Conservation (phyloP, 1,140 invertebrate genomes). For the Bombyx mori region DNA sequence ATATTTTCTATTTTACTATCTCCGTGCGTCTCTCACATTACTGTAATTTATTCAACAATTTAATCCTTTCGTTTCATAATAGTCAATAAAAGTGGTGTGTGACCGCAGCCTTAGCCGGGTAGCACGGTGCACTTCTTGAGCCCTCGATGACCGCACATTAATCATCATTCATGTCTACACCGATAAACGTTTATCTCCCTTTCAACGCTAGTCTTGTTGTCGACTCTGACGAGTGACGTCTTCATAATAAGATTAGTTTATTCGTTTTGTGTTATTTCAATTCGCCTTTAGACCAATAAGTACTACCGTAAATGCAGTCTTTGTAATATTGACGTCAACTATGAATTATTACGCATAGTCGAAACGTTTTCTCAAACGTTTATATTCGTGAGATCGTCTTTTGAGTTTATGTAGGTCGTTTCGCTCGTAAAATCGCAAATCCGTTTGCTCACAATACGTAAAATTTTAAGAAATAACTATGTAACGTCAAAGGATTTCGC, state of each 20-base stretch:
- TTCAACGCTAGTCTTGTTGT: not conserved
- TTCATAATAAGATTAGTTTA: no score
- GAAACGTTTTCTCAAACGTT: not conserved
- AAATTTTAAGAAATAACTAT: not conserved
- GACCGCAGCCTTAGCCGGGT: no score
- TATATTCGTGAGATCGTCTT: not conserved
- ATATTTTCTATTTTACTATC: no score
- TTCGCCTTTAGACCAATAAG: no score
- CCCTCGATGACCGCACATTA: constrained; percentile 4
- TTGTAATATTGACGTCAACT: no score
- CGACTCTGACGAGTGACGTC: not conserved
- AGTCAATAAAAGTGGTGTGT: not conserved
- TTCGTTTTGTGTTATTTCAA: no score
- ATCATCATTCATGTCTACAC: constrained; percentile 14
- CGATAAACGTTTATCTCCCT: constrained; percentile 14
- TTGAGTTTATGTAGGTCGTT: not conserved
- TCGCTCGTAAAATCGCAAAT: not conserved
- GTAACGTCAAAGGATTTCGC: constrained; percentile 50
- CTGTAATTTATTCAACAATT: no score
- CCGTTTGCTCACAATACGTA: no score
- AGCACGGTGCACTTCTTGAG: not conserved
- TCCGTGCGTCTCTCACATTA: no score
- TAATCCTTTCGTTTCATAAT: not conserved
- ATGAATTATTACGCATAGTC: no score
- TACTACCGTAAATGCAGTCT: no score